phyloP scores from a whole-genome alignment of 2,113 vertebrate species.

The Asarcornis scutulata region DNA sequence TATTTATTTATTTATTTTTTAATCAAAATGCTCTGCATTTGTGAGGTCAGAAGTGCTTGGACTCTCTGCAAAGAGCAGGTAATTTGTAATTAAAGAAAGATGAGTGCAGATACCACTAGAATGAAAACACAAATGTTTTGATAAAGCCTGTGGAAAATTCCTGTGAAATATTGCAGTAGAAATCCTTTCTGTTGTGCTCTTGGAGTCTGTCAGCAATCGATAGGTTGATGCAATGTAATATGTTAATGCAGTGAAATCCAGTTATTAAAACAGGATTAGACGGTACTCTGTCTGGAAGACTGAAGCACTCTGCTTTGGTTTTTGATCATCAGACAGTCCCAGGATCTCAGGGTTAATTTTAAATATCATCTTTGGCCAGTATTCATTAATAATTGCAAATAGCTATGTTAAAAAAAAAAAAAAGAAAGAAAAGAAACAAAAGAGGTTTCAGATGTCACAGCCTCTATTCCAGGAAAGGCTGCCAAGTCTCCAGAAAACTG shows the following conservation, averaged over 20 bases:
- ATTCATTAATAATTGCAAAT: conserved; percentile 18
- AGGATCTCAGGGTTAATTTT: conserved; percentile 23
- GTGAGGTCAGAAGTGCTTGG: not conserved
- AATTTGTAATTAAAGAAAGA: not conserved
- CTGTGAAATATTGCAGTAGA: not conserved
- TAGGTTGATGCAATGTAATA: not conserved
- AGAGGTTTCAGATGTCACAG: conserved; percentile 43
- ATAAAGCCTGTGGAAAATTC: not conserved
- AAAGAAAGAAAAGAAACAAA: not conserved
- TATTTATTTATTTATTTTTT: not conserved
- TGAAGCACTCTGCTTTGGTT: not conserved
- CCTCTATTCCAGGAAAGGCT: conserved; percentile 30
- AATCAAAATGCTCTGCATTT: not conserved
- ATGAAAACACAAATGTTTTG: not conserved
- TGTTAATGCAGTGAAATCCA: not conserved
- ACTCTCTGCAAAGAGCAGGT: not conserved
- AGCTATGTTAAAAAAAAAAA: not conserved
- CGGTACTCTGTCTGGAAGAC: not conserved
- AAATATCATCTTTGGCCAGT: not conserved
- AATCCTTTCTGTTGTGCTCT: not conserved
- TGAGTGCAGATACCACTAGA: not conserved
- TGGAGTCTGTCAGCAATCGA: not conserved
- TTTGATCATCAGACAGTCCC: not conserved
- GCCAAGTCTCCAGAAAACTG: conserved; percentile 35
- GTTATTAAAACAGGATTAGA: conserved; percentile 24